These are phyloP conservation scores for Neelides folsomi DNA, from an alignment of 2,888 invertebrate species.

Conservation along the genomic window DNA sequence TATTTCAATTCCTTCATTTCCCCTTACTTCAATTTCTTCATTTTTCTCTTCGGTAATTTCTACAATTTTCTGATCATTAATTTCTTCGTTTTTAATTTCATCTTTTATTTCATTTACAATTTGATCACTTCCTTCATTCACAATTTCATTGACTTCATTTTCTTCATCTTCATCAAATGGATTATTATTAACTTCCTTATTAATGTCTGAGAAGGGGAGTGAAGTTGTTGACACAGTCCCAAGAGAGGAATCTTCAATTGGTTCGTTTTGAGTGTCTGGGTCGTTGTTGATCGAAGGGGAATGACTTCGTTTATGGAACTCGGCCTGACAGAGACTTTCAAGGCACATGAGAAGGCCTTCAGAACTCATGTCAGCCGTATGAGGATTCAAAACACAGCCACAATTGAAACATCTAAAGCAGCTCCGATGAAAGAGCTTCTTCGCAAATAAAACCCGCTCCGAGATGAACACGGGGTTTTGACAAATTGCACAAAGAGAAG, in stretches of 20 bases:
- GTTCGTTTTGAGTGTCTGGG: background rate
- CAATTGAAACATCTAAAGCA: conserved; percentile 30
- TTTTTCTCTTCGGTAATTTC: background rate
- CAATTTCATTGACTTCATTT: background rate
- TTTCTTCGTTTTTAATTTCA: background rate
- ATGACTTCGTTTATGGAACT: conserved; percentile 17
- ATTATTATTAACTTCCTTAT: background rate
- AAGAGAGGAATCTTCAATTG: background rate
- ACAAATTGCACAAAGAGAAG: conserved; percentile 26
- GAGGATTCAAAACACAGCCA: conserved; percentile 24
- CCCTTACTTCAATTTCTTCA: background rate
- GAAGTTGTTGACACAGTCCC: conserved; percentile 1
- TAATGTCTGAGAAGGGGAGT: background rate
- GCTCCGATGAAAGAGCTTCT: conserved; percentile 29
- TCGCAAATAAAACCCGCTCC: conserved; percentile 26
- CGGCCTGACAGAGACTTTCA: conserved; percentile 21
- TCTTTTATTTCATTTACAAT: conserved; percentile 1
- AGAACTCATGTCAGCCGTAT: conserved; percentile 25
- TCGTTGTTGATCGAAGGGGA: no score
- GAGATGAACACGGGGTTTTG: conserved; percentile 29
- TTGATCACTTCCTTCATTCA: background rate
- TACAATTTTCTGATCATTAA: background rate
- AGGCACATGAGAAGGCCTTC: conserved; percentile 26
- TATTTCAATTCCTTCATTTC: background rate
- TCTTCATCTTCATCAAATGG: background rate